Base-by-base conservation (phyloP, 2,113 vertebrate species). In the Callopanchax toddi region DNA sequence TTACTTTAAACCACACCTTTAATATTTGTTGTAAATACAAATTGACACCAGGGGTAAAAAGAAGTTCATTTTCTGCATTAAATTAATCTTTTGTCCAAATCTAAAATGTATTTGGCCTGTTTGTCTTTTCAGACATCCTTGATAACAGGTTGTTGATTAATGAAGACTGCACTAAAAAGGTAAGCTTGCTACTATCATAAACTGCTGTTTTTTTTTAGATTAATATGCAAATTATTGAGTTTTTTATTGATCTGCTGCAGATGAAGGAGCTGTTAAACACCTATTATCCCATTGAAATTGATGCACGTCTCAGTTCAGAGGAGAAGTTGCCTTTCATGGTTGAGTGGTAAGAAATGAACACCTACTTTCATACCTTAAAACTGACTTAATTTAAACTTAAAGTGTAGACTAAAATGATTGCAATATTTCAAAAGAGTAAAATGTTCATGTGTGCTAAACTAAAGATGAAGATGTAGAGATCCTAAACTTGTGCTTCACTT, bases 281-380 rank as follows among this genome's bases (percentile, higher is more conserved):
- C 49, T 97, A 96, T 78, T 96, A 96, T 55, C 95, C 95, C 29
- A 94, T 95, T 46, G 95, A 97, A 80, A 96, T 95, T 0, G 94
- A 96, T 73, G 92, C 94, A 0, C 58, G 90, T 23, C 88, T 79
- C 43, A 91, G 83, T 21, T 22, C 81, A 59, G 88, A 93, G 17
- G 94, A 96, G 82, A 96, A 96, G 60, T 1, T 89, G 10, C 94
- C 95, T 5, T 79, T 92, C 20, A 96, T 96, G 95, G 91, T 96
- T 26, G 93, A 96, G 57, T 96, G 95, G 95, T 96, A 68, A 92
- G 95, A 60, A 44, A 25, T 13, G 11, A 49, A 64, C 5, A 8
- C 15, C 17, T 50, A 9, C 6, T 50, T 50, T 26, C 1, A 37
- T 48, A 1, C 9, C 1, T 48, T 20, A 17, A 11, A 45, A 21